Base-by-base conservation (phyloP, 2,888 invertebrate genomes). In the Limenitis camilla region DNA sequence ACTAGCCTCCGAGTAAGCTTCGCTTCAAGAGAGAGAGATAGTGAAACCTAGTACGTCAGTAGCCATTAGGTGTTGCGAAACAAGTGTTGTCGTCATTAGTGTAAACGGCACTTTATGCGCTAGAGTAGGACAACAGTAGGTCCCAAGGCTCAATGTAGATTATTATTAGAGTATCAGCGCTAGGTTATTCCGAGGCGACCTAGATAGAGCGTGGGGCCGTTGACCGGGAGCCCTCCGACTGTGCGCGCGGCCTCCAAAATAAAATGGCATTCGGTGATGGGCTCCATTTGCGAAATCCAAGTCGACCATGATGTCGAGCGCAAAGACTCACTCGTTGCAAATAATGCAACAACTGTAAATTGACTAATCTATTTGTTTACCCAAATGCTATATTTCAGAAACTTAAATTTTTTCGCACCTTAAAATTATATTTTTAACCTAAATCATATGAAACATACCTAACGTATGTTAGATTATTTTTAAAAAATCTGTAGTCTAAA, bases 161-260 rank as follows among this genome's bases (percentile, higher is more conserved):
- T 83, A 86, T 84, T 87, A 84, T 86, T 84, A 85, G 83, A 84
- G 82, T 85, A 86, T 86, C 79, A 84, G 85, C 82, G 83, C 85
- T 87, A 86, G 86, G 86, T 86, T 86, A 86, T 86, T 86, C 85
- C 79, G 79, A 86, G 81, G 74, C 83, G 85, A 86, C 87, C 87
- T 85, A 87, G 87, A 86, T 87, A 82, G 69, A 78, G 72, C 74
- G 63, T 65, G 85, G 86, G 86, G 86, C 84, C 86, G 85, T 74
- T 87, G 86, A 86, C 86, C 86, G 85, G 83, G 79, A 78, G 85
- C 84, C 86, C 85, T 85, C 81, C 70, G 78, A 70, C 74, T 72
- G 78, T 74, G 83, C 79, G 74, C 76, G 75, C 81, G 86, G 86
- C 85, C 86, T 84, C 85, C 81, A 85, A 85, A 87, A 82, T 82